Evolutionary conservation across 2,797 vertebrate genomes (phyloP), one percentile per base, ranked within the genome.

Genomic region (Takifugu ocellatus): DNA sequence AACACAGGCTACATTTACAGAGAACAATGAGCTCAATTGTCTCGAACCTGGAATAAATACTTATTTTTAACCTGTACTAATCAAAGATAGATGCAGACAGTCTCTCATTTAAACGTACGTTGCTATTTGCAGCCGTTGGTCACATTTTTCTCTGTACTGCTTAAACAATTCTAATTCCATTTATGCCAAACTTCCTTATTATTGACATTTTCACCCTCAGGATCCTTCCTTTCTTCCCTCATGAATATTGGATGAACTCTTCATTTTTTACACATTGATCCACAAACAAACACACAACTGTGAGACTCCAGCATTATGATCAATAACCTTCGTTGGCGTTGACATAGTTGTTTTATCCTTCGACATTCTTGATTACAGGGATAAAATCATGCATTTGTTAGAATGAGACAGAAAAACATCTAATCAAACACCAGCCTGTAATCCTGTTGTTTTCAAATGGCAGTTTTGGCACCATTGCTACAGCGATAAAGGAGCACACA

Each of bases 381-480:
- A 83, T 82, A 73, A 82, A 72, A 68, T 56, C 55, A 55, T 72
- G 54, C 72, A 51, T 62, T 82, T 70, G 79, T 82, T 78, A 77
- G 77, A 81, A 70, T 73, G 74, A 79, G 59, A 71, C 59, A 81
- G 72, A 84, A 74, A 86, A 72, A 79, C 76, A 84, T 85, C 64
- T 84, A 84, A 84, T 85, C 74, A 86, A 88, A 85, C 77, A 78
- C 70, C 74, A 72, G 56, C 36, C 51, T 66, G 65, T 85, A 87
- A 85, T 87, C 84, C 81, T 74, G 72, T 86, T 85, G 82, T 88
- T 85, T 83, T 83, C 60, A 80, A 79, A 68, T 55, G 56, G 16
- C 43, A 45, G 33, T 33, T 11, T 33, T 33, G 33, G 33, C 54
- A 36, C 50, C 43, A 49, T 26, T n/a, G 47, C 54, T 29, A 46